phyloP scores from a whole-genome alignment of 2,113 vertebrate genomes.

The Rissa tridactyla region DNA sequence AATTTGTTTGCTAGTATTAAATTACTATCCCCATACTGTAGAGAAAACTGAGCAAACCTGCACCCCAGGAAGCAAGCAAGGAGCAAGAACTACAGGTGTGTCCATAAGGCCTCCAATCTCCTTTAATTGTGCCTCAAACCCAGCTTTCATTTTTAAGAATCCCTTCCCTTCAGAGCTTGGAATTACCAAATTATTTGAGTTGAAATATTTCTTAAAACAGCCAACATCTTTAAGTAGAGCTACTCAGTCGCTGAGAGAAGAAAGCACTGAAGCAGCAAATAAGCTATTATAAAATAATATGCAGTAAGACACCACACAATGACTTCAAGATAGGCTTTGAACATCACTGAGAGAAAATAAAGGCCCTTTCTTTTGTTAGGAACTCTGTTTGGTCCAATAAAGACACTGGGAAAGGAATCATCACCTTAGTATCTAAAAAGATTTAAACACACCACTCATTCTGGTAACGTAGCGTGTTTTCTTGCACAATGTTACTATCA shows the following conservation, averaged over 20 bases:
- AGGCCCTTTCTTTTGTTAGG: neutral
- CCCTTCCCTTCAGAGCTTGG: neutral
- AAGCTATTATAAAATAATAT: neutral
- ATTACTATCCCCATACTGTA: neutral
- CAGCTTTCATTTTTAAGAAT: neutral
- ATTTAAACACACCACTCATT: neutral
- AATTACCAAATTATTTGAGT: neutral
- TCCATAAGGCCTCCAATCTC: neutral
- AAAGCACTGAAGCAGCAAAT: neutral
- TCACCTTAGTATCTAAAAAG: neutral
- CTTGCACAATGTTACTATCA: neutral
- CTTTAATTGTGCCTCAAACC: fast-evolving
- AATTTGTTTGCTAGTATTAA: neutral
- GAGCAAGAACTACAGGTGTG: neutral
- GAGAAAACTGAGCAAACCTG: neutral
- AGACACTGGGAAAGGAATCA: neutral
- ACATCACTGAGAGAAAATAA: neutral
- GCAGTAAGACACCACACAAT: neutral
- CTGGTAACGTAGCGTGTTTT: neutral
- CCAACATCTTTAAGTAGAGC: neutral
- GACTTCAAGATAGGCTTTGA: neutral
- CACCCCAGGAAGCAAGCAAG: neutral
- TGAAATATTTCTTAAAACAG: neutral
- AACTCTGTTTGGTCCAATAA: neutral
- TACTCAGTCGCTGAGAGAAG: neutral